Evolutionary conservation across 2,797 vertebrate genomes (phyloP).

Genomic region (Bradypodion pumilum): DNA sequence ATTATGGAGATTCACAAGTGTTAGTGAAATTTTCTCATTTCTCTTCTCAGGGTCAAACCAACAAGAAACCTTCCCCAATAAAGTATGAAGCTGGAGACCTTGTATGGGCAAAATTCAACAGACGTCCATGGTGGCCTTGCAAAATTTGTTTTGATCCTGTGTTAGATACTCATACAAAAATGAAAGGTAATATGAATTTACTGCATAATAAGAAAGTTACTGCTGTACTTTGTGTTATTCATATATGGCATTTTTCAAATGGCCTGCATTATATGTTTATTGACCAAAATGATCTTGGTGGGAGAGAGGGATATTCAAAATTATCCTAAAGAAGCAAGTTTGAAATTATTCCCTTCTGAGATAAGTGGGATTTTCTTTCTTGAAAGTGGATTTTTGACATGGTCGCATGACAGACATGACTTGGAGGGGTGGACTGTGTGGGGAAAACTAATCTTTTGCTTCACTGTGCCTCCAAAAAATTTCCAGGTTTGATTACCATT

Average conservation of each 20-base stretch:
- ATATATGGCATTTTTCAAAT: neutral
- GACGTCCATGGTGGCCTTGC: constrained; percentile 98
- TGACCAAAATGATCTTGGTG: neutral
- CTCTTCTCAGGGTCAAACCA: constrained; percentile 72
- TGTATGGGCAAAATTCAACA: constrained; percentile 96
- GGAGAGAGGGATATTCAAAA: neutral
- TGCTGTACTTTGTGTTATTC: too few species aligned
- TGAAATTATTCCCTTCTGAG: neutral
- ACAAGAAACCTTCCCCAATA: constrained; percentile 82
- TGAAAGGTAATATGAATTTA: constrained; percentile 85
- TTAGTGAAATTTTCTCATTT: constrained; percentile 59
- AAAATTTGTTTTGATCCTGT: constrained; percentile 86
- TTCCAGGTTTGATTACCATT: neutral
- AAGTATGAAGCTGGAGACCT: constrained; percentile 92
- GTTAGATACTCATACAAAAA: constrained; percentile 87
- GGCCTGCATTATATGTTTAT: neutral
- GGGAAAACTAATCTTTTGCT: neutral
- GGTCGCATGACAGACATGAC: too few species aligned
- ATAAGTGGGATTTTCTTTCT: neutral
- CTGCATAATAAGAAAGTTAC: neutral
- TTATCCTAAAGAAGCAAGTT: neutral
- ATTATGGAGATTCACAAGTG: neutral
- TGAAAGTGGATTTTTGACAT: neutral
- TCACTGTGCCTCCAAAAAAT: too few species aligned
- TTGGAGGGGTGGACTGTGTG: too few species aligned